A percentile compares a stretch with the other conserved stretches of the same genome.
Conservation (phyloP, 2,113 vertebrate genomes). For the Stigmatopora nigra region DNA sequence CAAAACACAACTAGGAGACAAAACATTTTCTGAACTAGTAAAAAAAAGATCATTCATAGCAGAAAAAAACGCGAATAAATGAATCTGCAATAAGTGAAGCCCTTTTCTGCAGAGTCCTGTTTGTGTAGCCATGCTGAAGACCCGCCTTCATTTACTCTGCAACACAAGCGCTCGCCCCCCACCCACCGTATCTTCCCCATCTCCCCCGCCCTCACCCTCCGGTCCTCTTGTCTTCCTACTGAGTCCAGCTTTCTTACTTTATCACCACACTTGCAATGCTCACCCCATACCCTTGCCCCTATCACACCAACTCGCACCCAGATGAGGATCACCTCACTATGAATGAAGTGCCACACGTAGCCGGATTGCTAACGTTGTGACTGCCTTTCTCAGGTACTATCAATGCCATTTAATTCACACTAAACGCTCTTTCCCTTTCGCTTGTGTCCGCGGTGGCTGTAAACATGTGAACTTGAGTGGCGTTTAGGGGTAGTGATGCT, state of each 20-base stretch:
- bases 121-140: constrained; percentile 25
- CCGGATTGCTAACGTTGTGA: constrained; percentile 28
- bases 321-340: constrained; percentile 26
- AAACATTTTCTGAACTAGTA: no score
- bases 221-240: constrained; percentile 7
- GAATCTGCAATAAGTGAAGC: no score
- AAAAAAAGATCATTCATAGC: no score
- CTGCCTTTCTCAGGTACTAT: constrained; percentile 45
- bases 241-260: constrained; percentile 17
- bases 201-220: constrained; percentile 12
- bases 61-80: no score
- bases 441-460: neutral
- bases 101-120: neutral
- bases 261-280: constrained; percentile 30
- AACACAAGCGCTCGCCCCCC: constrained; percentile 15
- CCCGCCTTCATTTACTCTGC: constrained; percentile 45
- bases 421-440: neutral
- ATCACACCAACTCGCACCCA: constrained; percentile 19
- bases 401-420: constrained; percentile 3
- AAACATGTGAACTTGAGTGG: neutral
- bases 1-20: no score
- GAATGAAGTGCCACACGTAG: constrained; percentile 36
- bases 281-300: constrained; percentile 36
- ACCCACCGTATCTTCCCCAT: constrained; percentile 19
- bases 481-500: neutral